Evolutionary conservation across 2,113 vertebrate species (phyloP).

Genomic region (Perognathus longimembris): DNA sequence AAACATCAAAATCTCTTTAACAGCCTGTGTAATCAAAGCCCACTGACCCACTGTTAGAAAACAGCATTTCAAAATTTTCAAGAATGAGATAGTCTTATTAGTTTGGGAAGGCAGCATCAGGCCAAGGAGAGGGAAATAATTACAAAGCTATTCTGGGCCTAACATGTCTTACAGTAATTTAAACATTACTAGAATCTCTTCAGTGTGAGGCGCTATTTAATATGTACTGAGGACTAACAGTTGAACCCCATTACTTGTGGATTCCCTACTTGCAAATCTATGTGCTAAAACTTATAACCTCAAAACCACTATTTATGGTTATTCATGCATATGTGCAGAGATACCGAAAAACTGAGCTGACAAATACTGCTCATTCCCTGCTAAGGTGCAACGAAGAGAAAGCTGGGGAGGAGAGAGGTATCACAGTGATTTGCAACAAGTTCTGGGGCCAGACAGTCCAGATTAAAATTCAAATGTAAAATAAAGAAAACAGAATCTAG

Average conservation of each 20-base stretch:
- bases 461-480: background rate
- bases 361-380: background rate
- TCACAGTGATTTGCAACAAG: background rate
- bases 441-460: background rate
- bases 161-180: background rate
- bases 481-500: background rate
- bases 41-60: background rate
- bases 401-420: background rate
- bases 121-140: background rate
- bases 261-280: constrained; percentile 23
- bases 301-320: background rate
- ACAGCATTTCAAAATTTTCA: constrained; percentile 42
- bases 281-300: background rate
- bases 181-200: constrained; percentile 41
- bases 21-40: background rate
- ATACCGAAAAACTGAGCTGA: background rate
- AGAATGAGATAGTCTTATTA: background rate
- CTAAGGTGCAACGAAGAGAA: background rate
- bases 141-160: background rate
- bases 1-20: background rate
- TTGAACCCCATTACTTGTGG: constrained; percentile 19
- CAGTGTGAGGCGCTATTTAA: background rate
- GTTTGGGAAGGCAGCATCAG: background rate
- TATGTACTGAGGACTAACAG: background rate
- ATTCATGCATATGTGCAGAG: background rate